Evolutionary conservation across 2,797 vertebrate genomes (phyloP).

Genomic region (Rallus crepitans): DNA sequence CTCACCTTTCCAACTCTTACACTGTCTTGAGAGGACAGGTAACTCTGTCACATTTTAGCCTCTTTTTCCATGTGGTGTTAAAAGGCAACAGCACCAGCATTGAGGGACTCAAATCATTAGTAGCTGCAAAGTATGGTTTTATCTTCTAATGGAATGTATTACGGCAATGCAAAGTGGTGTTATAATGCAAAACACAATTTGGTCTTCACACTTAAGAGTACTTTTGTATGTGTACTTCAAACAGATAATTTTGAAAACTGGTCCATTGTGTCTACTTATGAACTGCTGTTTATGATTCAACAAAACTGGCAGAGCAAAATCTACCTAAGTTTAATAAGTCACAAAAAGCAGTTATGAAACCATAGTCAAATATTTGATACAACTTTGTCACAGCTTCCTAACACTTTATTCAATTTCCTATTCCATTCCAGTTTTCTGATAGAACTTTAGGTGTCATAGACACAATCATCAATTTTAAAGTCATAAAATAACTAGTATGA

Average conservation of each 20-base stretch:
- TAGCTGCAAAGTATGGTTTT: neutral
- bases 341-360: constrained; percentile 35
- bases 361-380: neutral
- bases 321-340: constrained; percentile 6
- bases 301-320: neutral
- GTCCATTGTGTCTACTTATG: neutral
- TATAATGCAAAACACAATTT: neutral
- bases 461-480: neutral
- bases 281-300: constrained; percentile 9
- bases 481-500: neutral
- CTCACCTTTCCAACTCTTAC: neutral
- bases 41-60: neutral
- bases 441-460: neutral
- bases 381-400: constrained; percentile 4
- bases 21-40: neutral
- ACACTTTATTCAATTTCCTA: neutral
- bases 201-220: neutral
- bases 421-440: neutral
- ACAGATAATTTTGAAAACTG: constrained; percentile 15
- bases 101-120: neutral
- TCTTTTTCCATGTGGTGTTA: neutral
- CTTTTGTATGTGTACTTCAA: neutral
- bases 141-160: neutral
- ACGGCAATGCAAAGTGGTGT: neutral
- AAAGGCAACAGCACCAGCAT: neutral